phyloP scores from a whole-genome alignment of 2,113 vertebrate genomes.

The Paradoxurus hermaphroditus region DNA sequence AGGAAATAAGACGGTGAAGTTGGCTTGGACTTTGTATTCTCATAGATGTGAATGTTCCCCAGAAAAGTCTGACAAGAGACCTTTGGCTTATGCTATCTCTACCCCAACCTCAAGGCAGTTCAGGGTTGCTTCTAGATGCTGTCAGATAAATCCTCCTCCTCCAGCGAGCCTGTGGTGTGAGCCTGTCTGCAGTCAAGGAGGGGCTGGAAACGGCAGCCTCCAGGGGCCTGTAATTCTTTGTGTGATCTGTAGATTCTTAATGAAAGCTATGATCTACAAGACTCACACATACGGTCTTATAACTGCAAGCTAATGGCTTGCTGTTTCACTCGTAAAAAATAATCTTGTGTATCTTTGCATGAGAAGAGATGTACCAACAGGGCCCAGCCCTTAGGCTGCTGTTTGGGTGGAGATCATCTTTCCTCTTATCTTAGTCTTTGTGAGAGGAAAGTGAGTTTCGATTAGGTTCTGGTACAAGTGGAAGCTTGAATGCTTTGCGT shows the following conservation, averaged over 20 bases:
- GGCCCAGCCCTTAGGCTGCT: background rate
- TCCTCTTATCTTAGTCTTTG: background rate
- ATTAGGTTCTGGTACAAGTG: background rate
- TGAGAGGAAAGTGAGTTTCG: background rate
- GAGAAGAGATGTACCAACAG: background rate
- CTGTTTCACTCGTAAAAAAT: background rate
- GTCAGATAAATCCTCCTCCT: background rate
- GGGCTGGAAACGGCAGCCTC: background rate
- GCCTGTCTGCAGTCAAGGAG: background rate
- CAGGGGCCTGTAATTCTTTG: background rate
- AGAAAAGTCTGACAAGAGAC: background rate
- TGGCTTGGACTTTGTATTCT: background rate
- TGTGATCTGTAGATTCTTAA: background rate
- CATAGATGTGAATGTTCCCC: rapidly evolving
- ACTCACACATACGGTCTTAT: background rate
- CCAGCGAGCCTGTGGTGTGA: background rate
- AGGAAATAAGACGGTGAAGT: background rate
- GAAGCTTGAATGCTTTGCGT: background rate
- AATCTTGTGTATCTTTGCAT: background rate
- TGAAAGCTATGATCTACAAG: background rate
- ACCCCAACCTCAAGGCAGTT: background rate
- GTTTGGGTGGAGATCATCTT: background rate
- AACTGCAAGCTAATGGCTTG: background rate
- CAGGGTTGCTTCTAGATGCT: background rate
- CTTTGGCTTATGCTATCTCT: background rate